phyloP scores from a whole-genome alignment of 2,113 vertebrate species.

The Bufo bufo region DNA sequence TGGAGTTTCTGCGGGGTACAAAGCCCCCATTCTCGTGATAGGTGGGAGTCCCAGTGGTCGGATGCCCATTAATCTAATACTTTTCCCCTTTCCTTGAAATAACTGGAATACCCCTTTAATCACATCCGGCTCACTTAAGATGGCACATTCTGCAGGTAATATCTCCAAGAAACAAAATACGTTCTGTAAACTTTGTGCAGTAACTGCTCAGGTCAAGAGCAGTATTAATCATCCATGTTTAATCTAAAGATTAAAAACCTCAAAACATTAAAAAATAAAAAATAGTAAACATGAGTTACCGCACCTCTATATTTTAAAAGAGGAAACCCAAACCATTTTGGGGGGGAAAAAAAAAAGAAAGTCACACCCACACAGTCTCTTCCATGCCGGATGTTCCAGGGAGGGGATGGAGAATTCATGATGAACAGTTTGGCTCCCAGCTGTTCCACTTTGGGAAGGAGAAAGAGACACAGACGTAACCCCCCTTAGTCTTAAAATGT shows the following conservation, averaged over 20 bases:
- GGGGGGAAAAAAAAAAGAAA: constrained; percentile 4
- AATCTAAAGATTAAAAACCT: constrained; percentile 58
- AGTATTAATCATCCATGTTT: constrained; percentile 40
- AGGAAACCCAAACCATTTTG: constrained; percentile 4
- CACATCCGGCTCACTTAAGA: not conserved
- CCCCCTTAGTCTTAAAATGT: not conserved
- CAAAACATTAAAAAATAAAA: constrained; percentile 52
- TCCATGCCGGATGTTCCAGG: not conserved
- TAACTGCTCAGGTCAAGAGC: constrained; percentile 46
- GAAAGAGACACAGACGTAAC: not conserved
- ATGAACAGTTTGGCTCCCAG: constrained; percentile 41
- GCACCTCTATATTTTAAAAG: constrained; percentile 35
- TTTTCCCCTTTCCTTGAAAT: no score
- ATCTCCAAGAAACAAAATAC: not conserved
- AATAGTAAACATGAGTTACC: constrained; percentile 40
- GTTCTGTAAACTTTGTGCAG: not conserved
- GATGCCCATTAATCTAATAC: no score
- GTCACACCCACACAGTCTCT: constrained; percentile 34
- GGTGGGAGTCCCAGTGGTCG: no score
- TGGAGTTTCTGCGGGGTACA: no score
- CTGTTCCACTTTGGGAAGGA: constrained; percentile 38
- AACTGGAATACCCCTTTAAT: not conserved
- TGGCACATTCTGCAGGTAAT: constrained; percentile 7
- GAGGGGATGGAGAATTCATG: not conserved
- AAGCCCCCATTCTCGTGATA: no score